A percentile compares a stretch with the other conserved stretches of the same genome.
These are phyloP conservation scores for Agriotes lineatus DNA, from an alignment of 2,888 invertebrate species.

Conservation along the genomic window DNA sequence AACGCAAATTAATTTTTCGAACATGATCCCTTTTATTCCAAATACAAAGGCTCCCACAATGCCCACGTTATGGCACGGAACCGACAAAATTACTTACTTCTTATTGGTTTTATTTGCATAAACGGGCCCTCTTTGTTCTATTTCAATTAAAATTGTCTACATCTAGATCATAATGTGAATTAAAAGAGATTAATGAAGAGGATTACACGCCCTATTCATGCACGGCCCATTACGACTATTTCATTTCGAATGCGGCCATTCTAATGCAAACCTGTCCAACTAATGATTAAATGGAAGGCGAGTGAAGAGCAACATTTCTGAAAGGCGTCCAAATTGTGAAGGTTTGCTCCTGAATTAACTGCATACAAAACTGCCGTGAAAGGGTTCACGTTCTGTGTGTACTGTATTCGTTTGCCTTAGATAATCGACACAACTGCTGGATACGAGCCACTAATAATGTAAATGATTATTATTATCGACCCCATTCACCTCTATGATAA, in stretches of 20 bases:
- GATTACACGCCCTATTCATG: slow-evolving; percentile 37
- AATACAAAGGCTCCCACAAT: slow-evolving; percentile 7
- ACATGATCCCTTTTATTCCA: slow-evolving; percentile 12
- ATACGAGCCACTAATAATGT: no score
- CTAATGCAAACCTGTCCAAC: neutral
- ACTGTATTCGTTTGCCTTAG: no score
- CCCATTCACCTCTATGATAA: no score
- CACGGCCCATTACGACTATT: slow-evolving; percentile 29
- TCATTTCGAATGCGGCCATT: slow-evolving; percentile 27
- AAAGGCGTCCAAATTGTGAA: neutral
- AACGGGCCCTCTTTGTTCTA: slow-evolving; percentile 48
- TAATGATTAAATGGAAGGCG: slow-evolving; percentile 18
- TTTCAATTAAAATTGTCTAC: slow-evolving; percentile 54
- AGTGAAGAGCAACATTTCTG: neutral
- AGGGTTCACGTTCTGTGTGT: no score
- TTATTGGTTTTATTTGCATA: slow-evolving; percentile 16
- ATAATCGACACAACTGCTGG: no score
- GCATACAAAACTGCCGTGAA: no score
- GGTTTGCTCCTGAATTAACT: no score
- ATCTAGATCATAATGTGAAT: slow-evolving; percentile 41
- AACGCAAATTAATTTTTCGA: slow-evolving; percentile 38
- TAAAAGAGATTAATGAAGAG: slow-evolving; percentile 39
- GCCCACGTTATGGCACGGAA: neutral
- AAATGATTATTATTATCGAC: no score
- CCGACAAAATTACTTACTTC: slow-evolving; percentile 43